Conservation (phyloP, 2,113 vertebrate species). For the Neodontobutis hainanensis region DNA sequence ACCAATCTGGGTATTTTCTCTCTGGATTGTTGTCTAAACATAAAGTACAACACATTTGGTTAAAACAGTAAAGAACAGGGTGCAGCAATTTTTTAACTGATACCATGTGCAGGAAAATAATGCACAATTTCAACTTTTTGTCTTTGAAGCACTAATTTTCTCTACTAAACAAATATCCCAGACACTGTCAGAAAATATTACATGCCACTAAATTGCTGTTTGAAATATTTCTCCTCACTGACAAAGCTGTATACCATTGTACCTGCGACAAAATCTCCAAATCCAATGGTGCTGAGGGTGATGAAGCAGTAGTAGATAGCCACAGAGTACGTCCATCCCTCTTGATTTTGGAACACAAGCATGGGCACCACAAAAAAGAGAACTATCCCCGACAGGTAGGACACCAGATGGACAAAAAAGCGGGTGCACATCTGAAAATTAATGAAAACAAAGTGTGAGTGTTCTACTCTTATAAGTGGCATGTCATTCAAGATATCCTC, state of each 20-base stretch:
- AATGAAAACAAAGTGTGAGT: background rate
- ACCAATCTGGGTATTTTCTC: slow-evolving; percentile 84
- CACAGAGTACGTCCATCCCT: slow-evolving; percentile 86
- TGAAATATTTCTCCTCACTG: background rate
- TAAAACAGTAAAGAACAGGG: background rate
- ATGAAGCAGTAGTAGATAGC: slow-evolving; percentile 92
- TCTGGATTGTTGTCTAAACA: slow-evolving; percentile 83
- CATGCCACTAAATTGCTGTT: no score
- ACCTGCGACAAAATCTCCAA: slow-evolving; percentile 92
- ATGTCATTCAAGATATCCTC: slow-evolving; percentile 21
- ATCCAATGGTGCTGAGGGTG: slow-evolving; percentile 92
- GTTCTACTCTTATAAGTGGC: background rate
- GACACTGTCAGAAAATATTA: no score
- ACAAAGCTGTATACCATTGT: slow-evolving; percentile 18
- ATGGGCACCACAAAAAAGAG: slow-evolving; percentile 89
- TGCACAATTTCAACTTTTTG: no score
- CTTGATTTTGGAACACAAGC: slow-evolving; percentile 81
- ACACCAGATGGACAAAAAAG: slow-evolving; percentile 79
- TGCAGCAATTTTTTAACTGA: no score
- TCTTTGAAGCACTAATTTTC: no score
- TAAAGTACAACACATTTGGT: background rate
- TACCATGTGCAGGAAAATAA: no score
- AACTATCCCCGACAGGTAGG: slow-evolving; percentile 75
- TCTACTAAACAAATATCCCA: no score
- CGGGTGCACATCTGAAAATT: slow-evolving; percentile 72